These are phyloP conservation scores for Drosophila oshimai DNA, from an alignment of 1,140 invertebrate genomes.

Conservation along the genomic window DNA sequence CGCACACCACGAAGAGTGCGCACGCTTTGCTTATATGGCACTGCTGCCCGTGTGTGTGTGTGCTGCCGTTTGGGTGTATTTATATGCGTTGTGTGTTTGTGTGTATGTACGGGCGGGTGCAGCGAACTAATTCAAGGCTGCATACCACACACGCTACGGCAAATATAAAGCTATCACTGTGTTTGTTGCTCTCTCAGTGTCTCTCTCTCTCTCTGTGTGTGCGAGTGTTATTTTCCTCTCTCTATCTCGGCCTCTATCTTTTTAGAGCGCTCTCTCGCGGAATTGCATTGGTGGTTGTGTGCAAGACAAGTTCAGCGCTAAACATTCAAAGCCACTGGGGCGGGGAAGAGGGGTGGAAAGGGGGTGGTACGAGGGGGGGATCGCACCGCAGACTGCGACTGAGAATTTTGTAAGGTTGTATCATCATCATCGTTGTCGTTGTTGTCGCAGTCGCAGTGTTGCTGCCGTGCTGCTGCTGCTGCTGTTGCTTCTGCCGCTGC, in stretches of 20 bases:
- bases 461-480: background rate
- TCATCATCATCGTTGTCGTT: conserved; percentile 48
- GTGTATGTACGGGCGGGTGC: conserved; percentile 70
- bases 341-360: background rate
- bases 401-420: conserved; percentile 80
- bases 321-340: conserved; percentile 74
- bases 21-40: conserved; percentile 27
- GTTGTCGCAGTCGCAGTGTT: no score
- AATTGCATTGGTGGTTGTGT: conserved; percentile 38
- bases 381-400: conserved; percentile 48
- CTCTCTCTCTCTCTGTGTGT: background rate
- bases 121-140: conserved; percentile 83
- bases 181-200: conserved; percentile 32
- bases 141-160: conserved; percentile 75
- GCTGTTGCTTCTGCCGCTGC: conserved; percentile 28
- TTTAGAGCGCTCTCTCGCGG: conserved; percentile 11
- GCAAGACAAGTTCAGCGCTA: conserved; percentile 79
- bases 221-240: no score
- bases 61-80: conserved; percentile 31
- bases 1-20: conserved; percentile 53
- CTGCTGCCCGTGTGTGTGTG: background rate
- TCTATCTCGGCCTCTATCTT: conserved; percentile 7
- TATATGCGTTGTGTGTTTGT: conserved; percentile 44
- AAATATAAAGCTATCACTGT: conserved; percentile 77
- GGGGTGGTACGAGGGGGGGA: background rate